Conservation (phyloP, 1,140 invertebrate species). For the Bombus polaris region DNA sequence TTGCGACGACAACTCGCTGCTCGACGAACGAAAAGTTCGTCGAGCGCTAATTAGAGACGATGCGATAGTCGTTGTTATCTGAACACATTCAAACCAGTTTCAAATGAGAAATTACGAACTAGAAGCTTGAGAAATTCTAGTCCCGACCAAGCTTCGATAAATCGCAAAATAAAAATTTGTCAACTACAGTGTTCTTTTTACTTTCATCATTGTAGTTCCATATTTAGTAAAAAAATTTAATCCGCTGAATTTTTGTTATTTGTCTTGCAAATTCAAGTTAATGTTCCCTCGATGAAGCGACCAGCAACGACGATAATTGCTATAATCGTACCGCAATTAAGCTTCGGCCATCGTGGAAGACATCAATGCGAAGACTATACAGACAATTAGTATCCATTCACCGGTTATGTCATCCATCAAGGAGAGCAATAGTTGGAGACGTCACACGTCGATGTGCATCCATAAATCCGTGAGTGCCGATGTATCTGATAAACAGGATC, state of each 20-base stretch:
- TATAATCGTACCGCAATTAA: conserved; percentile 33
- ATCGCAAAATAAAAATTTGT: background rate
- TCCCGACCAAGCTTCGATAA: background rate
- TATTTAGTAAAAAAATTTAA: background rate
- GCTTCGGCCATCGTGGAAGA: background rate
- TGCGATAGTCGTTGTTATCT: background rate
- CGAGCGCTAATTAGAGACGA: background rate
- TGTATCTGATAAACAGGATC: conserved; percentile 7
- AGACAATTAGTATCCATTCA: conserved; percentile 38
- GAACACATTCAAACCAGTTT: background rate
- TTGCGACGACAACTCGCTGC: background rate
- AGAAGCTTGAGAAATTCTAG: background rate
- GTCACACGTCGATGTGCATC: conserved; percentile 25
- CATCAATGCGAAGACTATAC: conserved; percentile 36
- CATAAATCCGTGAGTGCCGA: background rate
- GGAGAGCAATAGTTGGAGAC: conserved; percentile 25
- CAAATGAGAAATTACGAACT: background rate
- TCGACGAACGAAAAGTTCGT: background rate
- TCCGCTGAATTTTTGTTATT: background rate
- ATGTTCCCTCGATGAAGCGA: background rate
- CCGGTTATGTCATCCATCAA: conserved; percentile 36
- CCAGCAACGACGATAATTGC: conserved; percentile 14
- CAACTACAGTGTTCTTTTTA: background rate
- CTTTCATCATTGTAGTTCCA: background rate
- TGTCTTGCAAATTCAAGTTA: background rate